Evolutionary conservation across 2,113 vertebrate genomes (phyloP), one percentile per base, ranked within the genome.

Genomic region (Gasterosteus nipponicus): DNA sequence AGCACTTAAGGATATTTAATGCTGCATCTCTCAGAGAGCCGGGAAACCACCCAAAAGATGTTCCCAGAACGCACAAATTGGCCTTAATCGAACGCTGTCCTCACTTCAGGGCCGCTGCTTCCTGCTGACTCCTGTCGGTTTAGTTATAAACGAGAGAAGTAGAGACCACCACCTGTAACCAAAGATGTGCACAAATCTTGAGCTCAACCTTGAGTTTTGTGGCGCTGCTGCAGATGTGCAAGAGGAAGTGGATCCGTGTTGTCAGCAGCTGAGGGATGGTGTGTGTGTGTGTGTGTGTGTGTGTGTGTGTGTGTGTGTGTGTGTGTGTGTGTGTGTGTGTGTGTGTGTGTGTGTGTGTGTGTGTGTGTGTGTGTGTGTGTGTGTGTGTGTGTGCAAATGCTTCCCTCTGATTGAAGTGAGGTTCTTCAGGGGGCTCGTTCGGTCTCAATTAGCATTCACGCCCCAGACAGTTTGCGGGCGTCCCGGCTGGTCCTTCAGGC

Each of bases 1-100:
- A 46, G 78, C 85, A 83, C 87, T 91, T 85, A 70, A 61, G 77
- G 77, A 82, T 81, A 76, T 91, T 86, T 84, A 85, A 72, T 76
- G 80, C 60, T 31, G 73, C 77, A 18, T 80, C 86, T 86, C 73
- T 80, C 78, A 79, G 80, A 87, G 87, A 61, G 78, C 82, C 71
- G 82, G 82, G 82, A 86, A 67, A 66, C 29, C 1, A 51, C 80
- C 83, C 80, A 89, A 83, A 76, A 83, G 62, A 85, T 83, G 60
- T 75, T 85, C 62, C 81, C 80, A 22, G 77, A 87, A 81, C 41
- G 75, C 79, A 70, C 71, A 85, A 75, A 90, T 83, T 86, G 82
- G 69, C 76, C 78, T 53, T 80, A 74, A 82, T 86, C 71, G 38
- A 88, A 81, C 81, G 67, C 75, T 75, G 81, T 82, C 67, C 77